Percentiles rank a stretch among this genome's conserved stretches.
phyloP scores from a whole-genome alignment of 2,113 vertebrate genomes.

The Asarcornis scutulata region DNA sequence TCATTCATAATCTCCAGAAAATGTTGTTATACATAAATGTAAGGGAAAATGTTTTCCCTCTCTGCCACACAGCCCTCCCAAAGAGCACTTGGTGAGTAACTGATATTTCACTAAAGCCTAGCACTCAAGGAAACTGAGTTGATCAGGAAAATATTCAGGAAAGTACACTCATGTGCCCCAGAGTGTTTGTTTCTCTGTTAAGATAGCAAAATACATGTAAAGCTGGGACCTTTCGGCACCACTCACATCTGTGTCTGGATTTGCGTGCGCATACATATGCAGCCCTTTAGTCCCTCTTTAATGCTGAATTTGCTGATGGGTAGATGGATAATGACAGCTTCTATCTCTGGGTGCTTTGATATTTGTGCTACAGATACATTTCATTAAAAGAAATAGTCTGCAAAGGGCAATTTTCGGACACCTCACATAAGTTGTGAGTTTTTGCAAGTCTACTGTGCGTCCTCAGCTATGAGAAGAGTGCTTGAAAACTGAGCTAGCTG shows the following conservation, averaged over 20 bases:
- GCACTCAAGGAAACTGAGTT: neutral
- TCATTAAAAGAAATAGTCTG: neutral
- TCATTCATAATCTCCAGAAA: neutral
- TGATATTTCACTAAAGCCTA: neutral
- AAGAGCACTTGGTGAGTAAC: neutral
- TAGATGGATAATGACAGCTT: neutral
- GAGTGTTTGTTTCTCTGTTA: neutral
- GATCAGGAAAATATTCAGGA: conserved; percentile 1
- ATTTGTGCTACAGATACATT: neutral
- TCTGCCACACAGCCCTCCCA: neutral
- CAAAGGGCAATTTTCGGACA: neutral
- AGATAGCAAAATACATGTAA: neutral
- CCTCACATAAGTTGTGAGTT: neutral
- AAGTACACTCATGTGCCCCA: neutral
- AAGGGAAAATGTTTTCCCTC: conserved; percentile 7
- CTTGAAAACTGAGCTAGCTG: neutral
- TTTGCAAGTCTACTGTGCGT: neutral
- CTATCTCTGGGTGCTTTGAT: neutral
- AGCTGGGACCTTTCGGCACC: neutral
- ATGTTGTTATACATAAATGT: neutral
- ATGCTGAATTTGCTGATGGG: neutral
- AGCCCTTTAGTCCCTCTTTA: neutral
- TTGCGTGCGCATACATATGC: neutral
- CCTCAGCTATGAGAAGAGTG: neutral
- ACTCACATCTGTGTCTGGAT: neutral